Evolutionary conservation across 2,797 vertebrate genomes (phyloP).

Genomic region (Nyctalus aviator): DNA sequence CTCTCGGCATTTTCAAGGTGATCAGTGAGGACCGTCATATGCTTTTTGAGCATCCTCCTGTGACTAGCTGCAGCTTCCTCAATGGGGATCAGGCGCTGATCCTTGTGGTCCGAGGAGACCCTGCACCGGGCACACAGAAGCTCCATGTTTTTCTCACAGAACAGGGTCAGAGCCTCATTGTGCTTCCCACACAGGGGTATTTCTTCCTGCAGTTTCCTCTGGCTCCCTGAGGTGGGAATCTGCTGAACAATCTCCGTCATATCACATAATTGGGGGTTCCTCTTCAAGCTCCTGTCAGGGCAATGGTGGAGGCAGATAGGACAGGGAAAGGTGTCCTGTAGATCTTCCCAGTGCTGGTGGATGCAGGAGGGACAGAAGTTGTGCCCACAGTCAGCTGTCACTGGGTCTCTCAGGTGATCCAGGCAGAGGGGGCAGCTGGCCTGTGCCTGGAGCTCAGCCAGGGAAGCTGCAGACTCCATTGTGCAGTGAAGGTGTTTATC

Average conservation of each 20-base stretch:
- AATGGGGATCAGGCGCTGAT: conserved; percentile 86
- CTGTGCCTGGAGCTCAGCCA: neutral
- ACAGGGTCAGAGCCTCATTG: conserved; percentile 81
- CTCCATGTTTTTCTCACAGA: conserved; percentile 72
- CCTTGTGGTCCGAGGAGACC: conserved; percentile 86
- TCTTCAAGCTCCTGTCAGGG: too few species aligned
- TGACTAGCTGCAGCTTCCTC: neutral
- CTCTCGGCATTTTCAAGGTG: neutral
- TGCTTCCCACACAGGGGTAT: conserved; percentile 81
- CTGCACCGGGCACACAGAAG: conserved; percentile 89
- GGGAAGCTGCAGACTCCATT: neutral
- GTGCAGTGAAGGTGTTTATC: neutral
- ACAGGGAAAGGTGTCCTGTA: too few species aligned
- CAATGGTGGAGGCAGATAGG: too few species aligned
- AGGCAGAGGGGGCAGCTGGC: neutral
- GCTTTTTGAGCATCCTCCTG: neutral
- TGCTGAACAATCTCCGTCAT: neutral
- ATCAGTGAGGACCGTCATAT: too few species aligned
- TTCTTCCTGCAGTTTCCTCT: neutral
- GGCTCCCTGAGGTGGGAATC: neutral
- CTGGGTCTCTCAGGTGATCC: neutral
- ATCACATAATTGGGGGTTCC: too few species aligned
- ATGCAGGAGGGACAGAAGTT: neutral
- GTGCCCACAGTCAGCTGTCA: neutral
- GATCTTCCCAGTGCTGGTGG: too few species aligned